These are phyloP conservation scores for Gila robusta DNA, from an alignment of 2,797 vertebrate species.

Conservation along the genomic window DNA sequence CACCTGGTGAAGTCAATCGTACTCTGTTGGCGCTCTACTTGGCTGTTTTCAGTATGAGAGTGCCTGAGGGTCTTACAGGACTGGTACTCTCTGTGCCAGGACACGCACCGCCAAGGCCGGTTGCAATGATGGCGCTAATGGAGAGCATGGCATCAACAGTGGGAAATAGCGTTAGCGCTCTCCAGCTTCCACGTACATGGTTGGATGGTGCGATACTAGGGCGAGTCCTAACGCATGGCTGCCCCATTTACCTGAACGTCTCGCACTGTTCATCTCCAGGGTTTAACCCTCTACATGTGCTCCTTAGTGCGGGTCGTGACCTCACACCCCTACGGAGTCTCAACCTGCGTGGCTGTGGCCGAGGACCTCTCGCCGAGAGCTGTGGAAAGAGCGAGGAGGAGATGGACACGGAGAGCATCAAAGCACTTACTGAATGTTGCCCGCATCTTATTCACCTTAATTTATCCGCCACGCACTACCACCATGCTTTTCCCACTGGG, in stretches of 20 bases:
- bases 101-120: conserved; percentile 85
- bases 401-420: conserved; percentile 83
- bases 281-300: conserved; percentile 84
- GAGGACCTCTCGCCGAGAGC: conserved; percentile 84
- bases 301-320: conserved; percentile 83
- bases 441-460: conserved; percentile 89
- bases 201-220: conserved; percentile 87
- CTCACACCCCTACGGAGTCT: conserved; percentile 85
- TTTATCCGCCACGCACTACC: conserved; percentile 94
- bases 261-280: conserved; percentile 88
- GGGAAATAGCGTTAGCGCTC: conserved; percentile 81
- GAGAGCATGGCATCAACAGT: conserved; percentile 82
- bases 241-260: conserved; percentile 92
- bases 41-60: conserved; percentile 91
- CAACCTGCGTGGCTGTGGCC: conserved; percentile 92
- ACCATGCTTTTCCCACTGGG: conserved; percentile 74
- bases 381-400: conserved; percentile 87
- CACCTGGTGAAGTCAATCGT: conserved; percentile 92
- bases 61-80: conserved; percentile 88
- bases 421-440: conserved; percentile 83
- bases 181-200: conserved; percentile 95
- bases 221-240: conserved; percentile 87
- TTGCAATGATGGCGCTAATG: conserved; percentile 83
- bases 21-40: conserved; percentile 94
- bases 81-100: conserved; percentile 94